Conservation (phyloP, 53 echinoderm and acorn worm species). For the Echinarachnius parma region DNA sequence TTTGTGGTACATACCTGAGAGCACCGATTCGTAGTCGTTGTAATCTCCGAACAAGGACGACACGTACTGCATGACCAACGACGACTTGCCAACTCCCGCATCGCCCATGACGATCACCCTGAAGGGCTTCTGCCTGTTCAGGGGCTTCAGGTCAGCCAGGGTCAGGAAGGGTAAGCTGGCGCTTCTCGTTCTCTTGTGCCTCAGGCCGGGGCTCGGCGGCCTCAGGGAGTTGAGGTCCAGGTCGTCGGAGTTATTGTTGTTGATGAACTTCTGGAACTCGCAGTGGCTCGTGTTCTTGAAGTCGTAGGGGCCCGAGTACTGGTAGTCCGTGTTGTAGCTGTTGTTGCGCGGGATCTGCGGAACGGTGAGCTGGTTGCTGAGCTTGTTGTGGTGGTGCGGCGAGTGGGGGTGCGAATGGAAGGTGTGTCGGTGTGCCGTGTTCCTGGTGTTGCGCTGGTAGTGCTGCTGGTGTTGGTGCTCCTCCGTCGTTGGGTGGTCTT, state of each 20-base stretch:
- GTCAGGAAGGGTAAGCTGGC: slow-evolving; percentile 82
- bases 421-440: slow-evolving; percentile 30
- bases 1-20: slow-evolving; percentile 93
- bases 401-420: slow-evolving; percentile 10
- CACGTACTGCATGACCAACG: slow-evolving; percentile 79
- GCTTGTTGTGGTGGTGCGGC: slow-evolving; percentile 12
- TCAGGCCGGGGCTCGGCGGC: slow-evolving; percentile 20
- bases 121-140: slow-evolving; percentile 44
- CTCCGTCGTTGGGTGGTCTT: no score
- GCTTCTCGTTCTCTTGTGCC: slow-evolving; percentile 61
- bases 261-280: slow-evolving; percentile 39
- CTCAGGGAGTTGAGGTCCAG: slow-evolving; percentile 43
- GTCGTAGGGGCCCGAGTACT: slow-evolving; percentile 27
- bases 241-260: slow-evolving; percentile 47
- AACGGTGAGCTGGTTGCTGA: not conserved
- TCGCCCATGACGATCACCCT: slow-evolving; percentile 78
- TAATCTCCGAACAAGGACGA: slow-evolving; percentile 60
- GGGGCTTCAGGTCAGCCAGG: slow-evolving; percentile 62
- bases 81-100: slow-evolving; percentile 85
- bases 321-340: slow-evolving; percentile 37
- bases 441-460: slow-evolving; percentile 18
- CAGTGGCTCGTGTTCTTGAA: slow-evolving; percentile 41
- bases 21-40: slow-evolving; percentile 78
- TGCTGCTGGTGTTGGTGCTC: slow-evolving; percentile 36
- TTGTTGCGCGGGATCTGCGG: slow-evolving; percentile 22